Conservation (phyloP, 2,888 invertebrate species). For the Leucoptera coffeella region DNA sequence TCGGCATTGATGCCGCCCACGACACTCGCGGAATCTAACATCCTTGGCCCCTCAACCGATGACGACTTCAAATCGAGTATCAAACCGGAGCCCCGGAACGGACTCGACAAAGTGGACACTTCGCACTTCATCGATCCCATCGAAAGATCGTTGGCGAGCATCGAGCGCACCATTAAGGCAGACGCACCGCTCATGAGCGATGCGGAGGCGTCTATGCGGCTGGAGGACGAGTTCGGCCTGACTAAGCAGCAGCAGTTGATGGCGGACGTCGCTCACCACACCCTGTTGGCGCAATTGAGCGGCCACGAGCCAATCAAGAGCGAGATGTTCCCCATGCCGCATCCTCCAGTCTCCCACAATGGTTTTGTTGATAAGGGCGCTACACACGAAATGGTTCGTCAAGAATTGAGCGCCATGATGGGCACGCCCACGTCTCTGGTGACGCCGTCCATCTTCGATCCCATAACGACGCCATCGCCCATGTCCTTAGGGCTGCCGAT, state of each 20-base stretch:
- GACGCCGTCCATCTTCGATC: constrained; percentile 62
- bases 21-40: constrained; percentile 12
- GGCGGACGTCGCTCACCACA: constrained; percentile 29
- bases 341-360: constrained; percentile 33
- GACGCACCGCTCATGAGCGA: constrained; percentile 50
- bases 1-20: constrained; percentile 8
- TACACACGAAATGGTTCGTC: constrained; percentile 25
- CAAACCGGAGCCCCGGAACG: constrained; percentile 32
- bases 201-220: constrained; percentile 37
- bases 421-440: constrained; percentile 34
- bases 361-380: constrained; percentile 31
- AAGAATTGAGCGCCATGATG: constrained; percentile 16
- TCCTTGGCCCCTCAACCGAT: constrained; percentile 14
- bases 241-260: constrained; percentile 30
- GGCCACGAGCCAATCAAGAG: constrained; percentile 30
- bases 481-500: constrained; percentile 20
- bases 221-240: constrained; percentile 37
- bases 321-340: constrained; percentile 32
- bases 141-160: constrained; percentile 63
- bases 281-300: constrained; percentile 40
- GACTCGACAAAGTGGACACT: constrained; percentile 32
- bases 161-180: constrained; percentile 58
- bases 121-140: constrained; percentile 59
- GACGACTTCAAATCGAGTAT: constrained; percentile 17
- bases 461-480: constrained; percentile 39